These are phyloP conservation scores for Dryoscopus gambensis DNA, from an alignment of 2,113 vertebrate species.

Conservation along the genomic window DNA sequence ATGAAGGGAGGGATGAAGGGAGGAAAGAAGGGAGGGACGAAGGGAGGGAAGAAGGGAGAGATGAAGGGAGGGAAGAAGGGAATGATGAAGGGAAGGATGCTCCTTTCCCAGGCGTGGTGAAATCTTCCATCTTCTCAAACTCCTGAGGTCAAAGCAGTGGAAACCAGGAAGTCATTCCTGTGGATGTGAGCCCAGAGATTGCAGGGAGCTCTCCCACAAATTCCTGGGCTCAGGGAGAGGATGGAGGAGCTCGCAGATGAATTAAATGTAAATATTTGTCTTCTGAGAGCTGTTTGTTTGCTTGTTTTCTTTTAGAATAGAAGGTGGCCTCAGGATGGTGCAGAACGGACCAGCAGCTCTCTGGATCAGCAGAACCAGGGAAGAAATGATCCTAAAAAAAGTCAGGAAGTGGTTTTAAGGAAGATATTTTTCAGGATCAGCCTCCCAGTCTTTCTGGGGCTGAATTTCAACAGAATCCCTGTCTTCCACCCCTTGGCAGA, in stretches of 20 bases:
- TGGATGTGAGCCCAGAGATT: neutral
- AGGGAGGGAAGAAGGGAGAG: neutral
- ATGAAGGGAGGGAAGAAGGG: neutral
- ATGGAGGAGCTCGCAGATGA: neutral
- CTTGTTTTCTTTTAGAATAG: neutral
- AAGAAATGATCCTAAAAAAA: neutral
- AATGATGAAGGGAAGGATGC: neutral
- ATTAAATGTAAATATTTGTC: neutral
- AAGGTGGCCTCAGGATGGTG: neutral
- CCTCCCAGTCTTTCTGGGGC: neutral
- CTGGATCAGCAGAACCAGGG: neutral
- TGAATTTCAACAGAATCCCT: neutral
- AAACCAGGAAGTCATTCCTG: neutral
- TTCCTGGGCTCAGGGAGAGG: neutral
- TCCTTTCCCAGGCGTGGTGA: neutral
- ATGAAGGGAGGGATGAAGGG: too few species aligned
- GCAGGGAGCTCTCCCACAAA: neutral
- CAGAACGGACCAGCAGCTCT: neutral
- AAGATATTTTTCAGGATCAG: neutral
- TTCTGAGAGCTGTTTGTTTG: neutral
- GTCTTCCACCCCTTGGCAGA: neutral
- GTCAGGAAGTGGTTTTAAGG: neutral
- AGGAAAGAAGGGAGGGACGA: neutral
- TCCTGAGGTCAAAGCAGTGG: neutral
- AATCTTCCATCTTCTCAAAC: neutral